Conservation (phyloP, 53 echinoderm and acorn worm genomes). For the Astropecten irregularis region DNA sequence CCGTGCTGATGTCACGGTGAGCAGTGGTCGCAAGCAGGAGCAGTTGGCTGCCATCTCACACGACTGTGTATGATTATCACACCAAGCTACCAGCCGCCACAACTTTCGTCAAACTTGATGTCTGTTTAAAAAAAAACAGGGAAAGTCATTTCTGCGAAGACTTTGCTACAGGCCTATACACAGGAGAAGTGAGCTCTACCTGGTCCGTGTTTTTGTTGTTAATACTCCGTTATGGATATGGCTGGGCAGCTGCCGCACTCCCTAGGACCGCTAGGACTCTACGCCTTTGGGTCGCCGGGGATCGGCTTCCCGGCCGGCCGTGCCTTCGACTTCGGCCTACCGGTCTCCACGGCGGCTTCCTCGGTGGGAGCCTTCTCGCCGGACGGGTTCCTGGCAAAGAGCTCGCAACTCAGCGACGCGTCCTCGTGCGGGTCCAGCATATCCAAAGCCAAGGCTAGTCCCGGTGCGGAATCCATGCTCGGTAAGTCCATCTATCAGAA, state of each 20-base stretch:
- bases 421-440: conserved; percentile 27
- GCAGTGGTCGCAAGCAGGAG: too few relatives aligned
- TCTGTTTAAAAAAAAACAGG: too few relatives aligned
- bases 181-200: too few relatives aligned
- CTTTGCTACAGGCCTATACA: too few relatives aligned
- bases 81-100: too few relatives aligned
- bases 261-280: conserved; percentile 50
- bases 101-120: too few relatives aligned
- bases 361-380: conserved; percentile 22
- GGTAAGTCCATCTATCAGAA: conserved; percentile 30
- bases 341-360: conserved; percentile 24
- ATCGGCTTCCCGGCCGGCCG: conserved; percentile 45
- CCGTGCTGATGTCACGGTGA: not conserved
- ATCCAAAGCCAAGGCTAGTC: conserved; percentile 48
- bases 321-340: conserved; percentile 54
- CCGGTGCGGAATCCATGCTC: conserved; percentile 20
- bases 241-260: conserved; percentile 49
- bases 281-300: conserved; percentile 57
- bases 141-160: too few relatives aligned
- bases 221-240: conserved; percentile 40
- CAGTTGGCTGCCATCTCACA: too few relatives aligned
- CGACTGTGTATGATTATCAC: too few relatives aligned
- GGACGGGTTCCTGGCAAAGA: conserved; percentile 28
- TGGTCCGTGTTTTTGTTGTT: too few relatives aligned
- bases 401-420: conserved; percentile 13